Evolutionary conservation across 2,113 vertebrate species (phyloP).

Genomic region (Sisor rabdophorus): DNA sequence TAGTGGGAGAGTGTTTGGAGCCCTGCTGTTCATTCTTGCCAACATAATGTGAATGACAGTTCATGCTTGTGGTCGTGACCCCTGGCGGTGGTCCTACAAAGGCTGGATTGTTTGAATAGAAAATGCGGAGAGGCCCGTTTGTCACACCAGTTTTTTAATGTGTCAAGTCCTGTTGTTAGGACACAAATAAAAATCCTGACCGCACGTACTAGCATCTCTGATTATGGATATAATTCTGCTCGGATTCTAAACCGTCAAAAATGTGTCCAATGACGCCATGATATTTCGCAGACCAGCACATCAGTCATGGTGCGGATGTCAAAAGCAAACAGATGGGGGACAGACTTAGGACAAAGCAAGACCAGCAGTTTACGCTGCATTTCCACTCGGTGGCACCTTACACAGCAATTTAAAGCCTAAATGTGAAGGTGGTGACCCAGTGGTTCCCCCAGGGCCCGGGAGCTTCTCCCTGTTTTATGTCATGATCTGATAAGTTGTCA

Average conservation of each 20-base stretch:
- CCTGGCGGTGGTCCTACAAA: slow-evolving; percentile 44
- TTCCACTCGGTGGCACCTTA: slow-evolving; percentile 68
- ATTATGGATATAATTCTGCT: background rate
- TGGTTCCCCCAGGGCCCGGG: slow-evolving; percentile 51
- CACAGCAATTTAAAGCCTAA: slow-evolving; percentile 70
- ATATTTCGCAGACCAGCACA: background rate
- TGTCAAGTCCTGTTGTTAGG: slow-evolving; percentile 34
- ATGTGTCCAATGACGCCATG: background rate
- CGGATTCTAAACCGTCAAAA: background rate
- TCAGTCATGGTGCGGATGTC: background rate
- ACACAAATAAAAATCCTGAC: slow-evolving; percentile 11
- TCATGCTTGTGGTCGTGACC: slow-evolving; percentile 45
- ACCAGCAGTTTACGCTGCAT: slow-evolving; percentile 68
- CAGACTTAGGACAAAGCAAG: slow-evolving; percentile 29
- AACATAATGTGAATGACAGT: slow-evolving; percentile 47
- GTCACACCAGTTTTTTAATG: slow-evolving; percentile 39
- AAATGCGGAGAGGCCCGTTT: slow-evolving; percentile 33
- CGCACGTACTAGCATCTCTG: background rate
- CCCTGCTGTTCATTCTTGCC: slow-evolving; percentile 5
- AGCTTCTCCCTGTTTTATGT: slow-evolving; percentile 66
- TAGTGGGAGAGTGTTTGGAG: slow-evolving; percentile 1
- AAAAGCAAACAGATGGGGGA: slow-evolving; percentile 30
- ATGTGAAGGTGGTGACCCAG: slow-evolving; percentile 71
- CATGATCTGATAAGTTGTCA: slow-evolving; percentile 78
- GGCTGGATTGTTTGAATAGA: slow-evolving; percentile 35